Base-by-base conservation (phyloP, 2,888 invertebrate genomes). In the Melanargia galathea region DNA sequence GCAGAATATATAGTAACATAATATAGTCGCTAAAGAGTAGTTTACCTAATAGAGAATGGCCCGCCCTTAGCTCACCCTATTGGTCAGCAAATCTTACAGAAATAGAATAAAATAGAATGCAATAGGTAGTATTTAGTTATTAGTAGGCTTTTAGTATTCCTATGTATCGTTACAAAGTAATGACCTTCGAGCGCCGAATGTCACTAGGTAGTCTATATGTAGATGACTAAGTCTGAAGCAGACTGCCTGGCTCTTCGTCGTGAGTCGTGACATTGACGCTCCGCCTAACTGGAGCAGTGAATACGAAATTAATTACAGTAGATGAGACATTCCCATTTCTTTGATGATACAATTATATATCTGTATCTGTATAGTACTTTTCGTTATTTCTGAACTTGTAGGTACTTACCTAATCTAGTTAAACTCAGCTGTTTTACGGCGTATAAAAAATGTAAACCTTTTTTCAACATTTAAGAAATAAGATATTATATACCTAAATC, bases 171-270 rank as follows among this genome's bases (percentile, higher is more conserved):
- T 49, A 26, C 0, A n/a, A 16, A 26, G n/a, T 30, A 30, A 30
- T 30, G 16, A 8, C 26, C n/a, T 16, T 51, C 51, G 30, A 16
- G 3, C 18, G 13, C 18, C 16, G 16, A 40, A 22, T 16, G 20
- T 22, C 22, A 35, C 11, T 11, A 43, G 8, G 13, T n/a, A 40
- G 24, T 38, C 55, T 40, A 45, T 30, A 30, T 57, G 26, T 30
- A 20, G 11, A 45, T 45, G 16, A 45, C 16, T 16, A n/a, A 16
- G 30, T 51, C 35, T 52, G 52, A 35, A 33, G 20, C 52, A 52
- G 52, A 52, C 52, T 20, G 52, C 52, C 20, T 20, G 52, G 52
- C 52, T 33, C 20, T 26, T 13, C 4, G 10, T 26, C 26, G 26
- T 26, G 22, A 3, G 10, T 26, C 26, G 26, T 49, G 49, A 49